Evolutionary conservation across 2,888 invertebrate genomes (phyloP), one percentile per base, ranked within the genome.

Genomic region (Drosophila seclusa): DNA sequence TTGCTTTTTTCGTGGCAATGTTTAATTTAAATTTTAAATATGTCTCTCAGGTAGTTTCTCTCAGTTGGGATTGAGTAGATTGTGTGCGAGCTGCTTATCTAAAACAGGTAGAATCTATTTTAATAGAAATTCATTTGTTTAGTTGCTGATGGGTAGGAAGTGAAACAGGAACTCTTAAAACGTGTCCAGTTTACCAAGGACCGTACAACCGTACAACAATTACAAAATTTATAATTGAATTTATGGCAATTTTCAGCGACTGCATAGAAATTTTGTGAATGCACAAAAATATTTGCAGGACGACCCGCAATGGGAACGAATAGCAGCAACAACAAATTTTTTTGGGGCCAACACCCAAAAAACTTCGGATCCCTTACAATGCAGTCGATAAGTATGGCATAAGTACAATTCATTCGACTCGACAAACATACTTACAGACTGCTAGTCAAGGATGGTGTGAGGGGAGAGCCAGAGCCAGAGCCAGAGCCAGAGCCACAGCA

Each of bases 11-110:
- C 63, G 64, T 36, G 50, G 50, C 57, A 38, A 68, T 87, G 74
- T 87, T 87, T 83, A 87, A 85, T 85, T 87, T 89, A 87, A 83
- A 83, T 85, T 87, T 87, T 83, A 87, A 87, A 85, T 89, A 89
- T 76, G 80, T 66, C 60, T 67, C 21, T 40, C 87, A 83, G 84
- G 82, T 88, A 84, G 80, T 69, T 42, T 53, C 10, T 5, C 42
- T 21, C 42, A 0, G 24, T 16, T 27, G 54, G 45, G 48, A 65
- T 66, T 48, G 65, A 24, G 38, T 59, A 53, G 73, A 61, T 61
- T 65, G 49, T 49, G 32, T 59, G 55, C 42, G 57, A 36, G 52
- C 59, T 64, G 67, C 76, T 82, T 82, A 82, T 82, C 82, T 82
- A 80, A 78, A 82, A 68, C 82, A 87, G 87, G 80, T 85, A 86